phyloP scores from a whole-genome alignment of 2,797 vertebrate genomes.

The Silurus aristotelis region DNA sequence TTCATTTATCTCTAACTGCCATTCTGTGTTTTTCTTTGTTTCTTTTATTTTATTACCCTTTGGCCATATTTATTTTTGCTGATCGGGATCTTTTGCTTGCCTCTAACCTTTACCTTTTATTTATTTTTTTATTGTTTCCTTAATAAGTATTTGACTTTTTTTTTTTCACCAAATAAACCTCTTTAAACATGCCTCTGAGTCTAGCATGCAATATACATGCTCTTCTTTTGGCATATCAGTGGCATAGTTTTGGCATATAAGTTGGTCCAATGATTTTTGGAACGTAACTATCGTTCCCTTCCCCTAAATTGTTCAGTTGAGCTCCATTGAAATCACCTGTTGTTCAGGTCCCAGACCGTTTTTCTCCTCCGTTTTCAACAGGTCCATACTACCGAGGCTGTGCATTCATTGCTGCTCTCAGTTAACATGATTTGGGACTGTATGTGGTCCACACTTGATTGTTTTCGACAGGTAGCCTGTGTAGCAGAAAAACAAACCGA shows the following conservation, averaged over 20 bases:
- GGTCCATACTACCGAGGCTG: constrained; percentile 10
- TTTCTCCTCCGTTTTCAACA: constrained; percentile 30
- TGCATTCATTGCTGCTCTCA: constrained; percentile 32
- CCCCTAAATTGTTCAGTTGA: constrained; percentile 6
- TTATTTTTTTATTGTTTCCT: too few species aligned
- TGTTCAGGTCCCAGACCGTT: constrained; percentile 10
- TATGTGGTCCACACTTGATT: constrained; percentile 38
- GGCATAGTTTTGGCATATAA: not conserved
- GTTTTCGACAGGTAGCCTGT: constrained; percentile 47
- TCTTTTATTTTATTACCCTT: too few species aligned
- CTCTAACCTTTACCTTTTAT: too few species aligned
- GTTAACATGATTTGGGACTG: constrained; percentile 60
- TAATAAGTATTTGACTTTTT: too few species aligned
- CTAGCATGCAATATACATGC: too few species aligned
- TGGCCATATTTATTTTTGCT: too few species aligned
- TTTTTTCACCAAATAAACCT: too few species aligned
- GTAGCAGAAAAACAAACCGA: constrained; percentile 58
- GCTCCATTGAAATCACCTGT: constrained; percentile 12
- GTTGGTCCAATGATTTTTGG: not conserved
- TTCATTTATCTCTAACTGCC: too few species aligned
- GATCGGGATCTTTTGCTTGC: too few species aligned
- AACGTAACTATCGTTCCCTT: not conserved
- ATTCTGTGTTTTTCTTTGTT: too few species aligned
- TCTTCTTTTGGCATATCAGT: not conserved
- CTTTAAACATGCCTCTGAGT: too few species aligned